These are phyloP conservation scores for Cantharis lateralis DNA, from an alignment of 2,888 invertebrate genomes.

Conservation along the genomic window DNA sequence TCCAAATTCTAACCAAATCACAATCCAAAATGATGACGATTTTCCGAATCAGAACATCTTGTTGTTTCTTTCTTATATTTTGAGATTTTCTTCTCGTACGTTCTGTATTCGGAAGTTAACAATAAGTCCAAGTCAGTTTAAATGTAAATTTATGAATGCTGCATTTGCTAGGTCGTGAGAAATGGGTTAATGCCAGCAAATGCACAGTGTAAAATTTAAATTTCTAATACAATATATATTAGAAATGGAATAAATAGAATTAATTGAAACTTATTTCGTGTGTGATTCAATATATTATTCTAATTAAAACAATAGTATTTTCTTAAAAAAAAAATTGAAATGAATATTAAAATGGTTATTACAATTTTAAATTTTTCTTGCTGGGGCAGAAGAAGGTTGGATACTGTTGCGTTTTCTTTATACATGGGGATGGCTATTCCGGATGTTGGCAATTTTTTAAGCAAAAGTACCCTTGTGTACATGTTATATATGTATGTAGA, in stretches of 20 bases:
- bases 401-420: background rate
- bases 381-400: background rate
- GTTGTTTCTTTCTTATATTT: background rate
- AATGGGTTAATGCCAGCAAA: background rate
- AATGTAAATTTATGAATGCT: background rate
- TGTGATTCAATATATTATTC: background rate
- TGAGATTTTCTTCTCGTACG: background rate
- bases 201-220: background rate
- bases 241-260: background rate
- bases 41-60: background rate
- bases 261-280: background rate
- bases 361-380: background rate
- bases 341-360: background rate
- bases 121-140: background rate
- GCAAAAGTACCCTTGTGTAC: slow-evolving; percentile 24
- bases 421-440: slow-evolving; percentile 20
- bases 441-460: slow-evolving; percentile 30
- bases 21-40: background rate
- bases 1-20: too few species aligned
- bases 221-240: background rate
- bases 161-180: background rate
- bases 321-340: background rate
- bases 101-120: background rate
- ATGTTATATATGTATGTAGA: slow-evolving; percentile 29
- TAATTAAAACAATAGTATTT: background rate